These are phyloP conservation scores for Leptosomus discolor DNA, from an alignment of 2,113 vertebrate species.

Conservation along the genomic window DNA sequence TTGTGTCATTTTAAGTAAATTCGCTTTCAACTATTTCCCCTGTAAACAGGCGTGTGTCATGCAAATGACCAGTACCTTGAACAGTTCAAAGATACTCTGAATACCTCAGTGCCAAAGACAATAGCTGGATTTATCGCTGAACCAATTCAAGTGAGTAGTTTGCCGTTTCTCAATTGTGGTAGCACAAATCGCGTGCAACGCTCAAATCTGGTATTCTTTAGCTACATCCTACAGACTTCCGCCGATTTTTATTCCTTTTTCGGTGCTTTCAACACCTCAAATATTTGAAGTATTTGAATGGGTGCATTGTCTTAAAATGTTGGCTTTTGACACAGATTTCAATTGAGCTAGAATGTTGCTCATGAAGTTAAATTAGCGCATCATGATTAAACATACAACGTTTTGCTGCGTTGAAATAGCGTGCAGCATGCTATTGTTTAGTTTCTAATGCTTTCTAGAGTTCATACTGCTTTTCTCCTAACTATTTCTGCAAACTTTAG, in stretches of 20 bases:
- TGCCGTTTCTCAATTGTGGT: neutral
- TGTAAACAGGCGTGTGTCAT: constrained; percentile 80
- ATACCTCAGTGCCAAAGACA: constrained; percentile 77
- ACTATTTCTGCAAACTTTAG: neutral
- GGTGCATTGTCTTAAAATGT: neutral
- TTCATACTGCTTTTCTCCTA: neutral
- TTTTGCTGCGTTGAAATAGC: neutral
- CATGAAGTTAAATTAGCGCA: neutral
- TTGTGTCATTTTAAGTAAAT: neutral
- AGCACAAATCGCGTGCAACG: neutral
- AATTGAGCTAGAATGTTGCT: neutral
- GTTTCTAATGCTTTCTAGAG: neutral
- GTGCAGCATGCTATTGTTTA: neutral
- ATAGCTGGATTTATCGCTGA: constrained; percentile 93
- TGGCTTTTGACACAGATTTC: neutral
- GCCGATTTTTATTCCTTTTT: neutral
- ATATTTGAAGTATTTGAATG: neutral
- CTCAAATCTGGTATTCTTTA: neutral
- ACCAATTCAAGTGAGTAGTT: constrained; percentile 87
- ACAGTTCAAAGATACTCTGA: constrained; percentile 88
- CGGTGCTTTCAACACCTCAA: neutral
- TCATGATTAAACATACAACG: neutral
- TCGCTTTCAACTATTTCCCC: neutral
- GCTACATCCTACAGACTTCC: neutral
- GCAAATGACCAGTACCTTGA: constrained; percentile 87